Evolutionary conservation across 2,797 vertebrate species (phyloP).

Genomic region (Buceros bicornis): DNA sequence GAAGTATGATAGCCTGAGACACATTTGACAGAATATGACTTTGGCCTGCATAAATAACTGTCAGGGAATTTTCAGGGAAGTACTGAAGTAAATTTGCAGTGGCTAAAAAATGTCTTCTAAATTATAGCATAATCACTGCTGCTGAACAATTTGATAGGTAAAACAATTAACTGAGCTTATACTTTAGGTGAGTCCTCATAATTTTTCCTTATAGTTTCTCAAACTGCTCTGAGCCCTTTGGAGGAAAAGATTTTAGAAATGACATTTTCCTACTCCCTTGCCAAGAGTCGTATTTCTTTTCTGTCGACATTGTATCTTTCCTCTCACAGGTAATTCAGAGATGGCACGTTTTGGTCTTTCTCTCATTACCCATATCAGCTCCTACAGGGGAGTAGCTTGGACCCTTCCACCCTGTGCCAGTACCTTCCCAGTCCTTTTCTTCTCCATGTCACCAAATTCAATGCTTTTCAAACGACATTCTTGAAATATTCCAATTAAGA

Average conservation of each 20-base stretch:
- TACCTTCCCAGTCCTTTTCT: neutral
- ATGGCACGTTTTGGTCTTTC: neutral
- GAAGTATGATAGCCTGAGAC: slow-evolving; percentile 38
- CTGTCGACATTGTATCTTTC: neutral
- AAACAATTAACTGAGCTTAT: slow-evolving; percentile 57
- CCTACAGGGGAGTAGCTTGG: neutral
- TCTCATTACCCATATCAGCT: neutral
- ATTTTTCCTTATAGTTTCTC: slow-evolving; percentile 41
- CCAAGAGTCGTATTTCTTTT: neutral
- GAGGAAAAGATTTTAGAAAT: neutral
- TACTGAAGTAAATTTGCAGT: slow-evolving; percentile 48
- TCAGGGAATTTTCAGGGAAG: slow-evolving; percentile 46
- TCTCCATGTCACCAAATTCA: neutral
- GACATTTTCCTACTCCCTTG: neutral
- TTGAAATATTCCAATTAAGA: slow-evolving; percentile 16
- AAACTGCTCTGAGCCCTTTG: neutral
- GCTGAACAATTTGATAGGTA: slow-evolving; percentile 49
- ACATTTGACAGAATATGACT: slow-evolving; percentile 45
- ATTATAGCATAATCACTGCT: slow-evolving; percentile 21
- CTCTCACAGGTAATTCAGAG: neutral
- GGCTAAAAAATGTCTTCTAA: slow-evolving; percentile 54
- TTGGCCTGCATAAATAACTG: slow-evolving; percentile 65
- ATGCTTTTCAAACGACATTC: neutral
- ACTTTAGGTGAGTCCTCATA: slow-evolving; percentile 8
- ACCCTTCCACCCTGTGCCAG: neutral